Conservation (phyloP, 2,888 invertebrate species). For the Eurytoma adleriae region DNA sequence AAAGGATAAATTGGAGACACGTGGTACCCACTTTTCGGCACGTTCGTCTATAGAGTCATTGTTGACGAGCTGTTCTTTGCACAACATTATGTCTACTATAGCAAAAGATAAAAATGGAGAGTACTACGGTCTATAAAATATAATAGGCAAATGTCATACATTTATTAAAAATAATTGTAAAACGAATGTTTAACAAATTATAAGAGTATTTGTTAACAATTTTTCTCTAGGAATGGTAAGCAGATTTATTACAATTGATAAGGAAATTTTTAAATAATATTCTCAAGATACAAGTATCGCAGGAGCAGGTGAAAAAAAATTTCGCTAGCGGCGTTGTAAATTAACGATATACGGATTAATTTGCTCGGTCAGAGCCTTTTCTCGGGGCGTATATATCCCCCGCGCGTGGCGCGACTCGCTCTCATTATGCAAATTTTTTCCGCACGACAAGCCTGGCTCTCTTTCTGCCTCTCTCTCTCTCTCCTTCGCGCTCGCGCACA, state of each 20-base stretch:
- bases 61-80: background rate
- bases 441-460: slow-evolving; percentile 13
- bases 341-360: slow-evolving; percentile 33
- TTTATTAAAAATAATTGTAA: too few relatives aligned
- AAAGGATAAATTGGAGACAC: background rate
- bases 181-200: too few relatives aligned
- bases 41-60: background rate
- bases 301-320: background rate
- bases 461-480: too few relatives aligned
- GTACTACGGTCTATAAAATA: too few relatives aligned
- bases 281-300: background rate
- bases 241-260: background rate
- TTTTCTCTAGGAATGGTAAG: too few relatives aligned
- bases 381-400: background rate
- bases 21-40: background rate
- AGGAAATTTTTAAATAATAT: background rate
- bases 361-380: slow-evolving; percentile 33
- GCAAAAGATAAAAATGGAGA: too few relatives aligned
- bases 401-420: slow-evolving; percentile 4
- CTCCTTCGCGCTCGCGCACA: background rate
- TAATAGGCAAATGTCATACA: too few relatives aligned
- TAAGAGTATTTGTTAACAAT: too few relatives aligned
- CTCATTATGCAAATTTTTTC: slow-evolving; percentile 44
- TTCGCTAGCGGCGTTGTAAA: background rate
- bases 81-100: background rate